Conservation (phyloP, 2,797 vertebrate species). For the Xyrichtys novacula region DNA sequence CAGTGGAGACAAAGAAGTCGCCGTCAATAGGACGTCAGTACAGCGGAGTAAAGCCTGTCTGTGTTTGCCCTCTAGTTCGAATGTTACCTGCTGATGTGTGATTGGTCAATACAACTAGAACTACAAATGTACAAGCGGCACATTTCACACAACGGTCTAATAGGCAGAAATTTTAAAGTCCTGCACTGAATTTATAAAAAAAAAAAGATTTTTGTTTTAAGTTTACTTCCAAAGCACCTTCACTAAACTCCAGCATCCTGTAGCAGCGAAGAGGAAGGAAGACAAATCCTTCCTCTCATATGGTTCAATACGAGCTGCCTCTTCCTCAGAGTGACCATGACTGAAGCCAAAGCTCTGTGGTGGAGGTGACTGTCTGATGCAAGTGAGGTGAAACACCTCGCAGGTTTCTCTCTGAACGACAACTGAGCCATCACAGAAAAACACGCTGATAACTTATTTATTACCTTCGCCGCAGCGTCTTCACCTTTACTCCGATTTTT, state of each 20-base stretch:
- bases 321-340: conserved; percentile 33
- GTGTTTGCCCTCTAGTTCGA: too few species aligned
- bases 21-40: too few species aligned
- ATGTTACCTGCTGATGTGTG: too few species aligned
- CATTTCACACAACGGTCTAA: too few species aligned
- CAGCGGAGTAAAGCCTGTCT: too few species aligned
- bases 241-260: not conserved
- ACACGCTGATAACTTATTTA: conserved; percentile 40
- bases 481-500: conserved; percentile 44
- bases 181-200: too few species aligned
- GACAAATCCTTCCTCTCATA: conserved; percentile 4
- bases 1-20: too few species aligned
- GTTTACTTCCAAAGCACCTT: not conserved
- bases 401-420: conserved; percentile 37
- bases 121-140: too few species aligned
- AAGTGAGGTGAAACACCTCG: conserved; percentile 54
- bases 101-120: too few species aligned
- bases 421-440: conserved; percentile 22
- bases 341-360: conserved; percentile 25
- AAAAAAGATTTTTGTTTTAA: too few species aligned
- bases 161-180: too few species aligned
- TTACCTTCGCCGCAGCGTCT: conserved; percentile 19
- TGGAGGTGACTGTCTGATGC: conserved; percentile 53
- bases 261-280: not conserved
- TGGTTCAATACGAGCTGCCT: not conserved